Evolutionary conservation across 2,113 vertebrate genomes (phyloP), one percentile per base, ranked within the genome.

Genomic region (Nipponia nippon): DNA sequence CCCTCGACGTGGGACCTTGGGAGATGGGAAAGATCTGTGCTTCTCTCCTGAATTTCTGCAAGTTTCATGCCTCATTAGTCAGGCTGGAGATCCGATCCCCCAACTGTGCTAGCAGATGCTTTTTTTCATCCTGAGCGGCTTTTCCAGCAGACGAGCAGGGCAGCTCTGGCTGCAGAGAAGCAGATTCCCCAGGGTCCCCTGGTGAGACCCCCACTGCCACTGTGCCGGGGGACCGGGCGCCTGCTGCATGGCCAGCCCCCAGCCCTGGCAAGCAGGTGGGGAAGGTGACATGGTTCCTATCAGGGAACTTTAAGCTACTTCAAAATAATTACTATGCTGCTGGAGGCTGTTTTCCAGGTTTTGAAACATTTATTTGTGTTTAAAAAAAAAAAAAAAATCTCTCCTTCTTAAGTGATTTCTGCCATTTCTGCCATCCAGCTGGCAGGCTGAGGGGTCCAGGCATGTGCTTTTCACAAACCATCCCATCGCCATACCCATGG

Each of bases 1-100:
- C 34, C 36, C 27, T 0, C 0, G 0, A 0, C 2, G 3, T 2
- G 71, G 44, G n/a, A 9, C n/a, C 17, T 0, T 0, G 1, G 73
- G 42, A 27, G 10, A 5, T 1, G 47, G 65, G 30, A 30, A 10
- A 27, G 75, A 15, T 32, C 59, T 2, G 0, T 20, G 25, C 29
- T 81, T 27, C 40, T 15, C 49, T 26, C 27, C 55, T 4, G 27
- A 30, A 13, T 16, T 16, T 40, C 80, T 7, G 1, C 1, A 3
- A 1, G 62, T 27, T 40, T 42, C 3, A 0, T 3, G 22, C 32
- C 69, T 72, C 10, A 0, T 36, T 36, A 5, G 21, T 15, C 9
- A 4, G 42, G 34, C 8, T 50, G 32, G 6, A 56, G 69, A 7
- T 26, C 36, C 16, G 18, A 52, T 3, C 9, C 44, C 55, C 44